Percentiles rank a stretch among this genome's conserved stretches.
Conservation (phyloP, 2,888 invertebrate genomes). For the Synergus umbraculus region DNA sequence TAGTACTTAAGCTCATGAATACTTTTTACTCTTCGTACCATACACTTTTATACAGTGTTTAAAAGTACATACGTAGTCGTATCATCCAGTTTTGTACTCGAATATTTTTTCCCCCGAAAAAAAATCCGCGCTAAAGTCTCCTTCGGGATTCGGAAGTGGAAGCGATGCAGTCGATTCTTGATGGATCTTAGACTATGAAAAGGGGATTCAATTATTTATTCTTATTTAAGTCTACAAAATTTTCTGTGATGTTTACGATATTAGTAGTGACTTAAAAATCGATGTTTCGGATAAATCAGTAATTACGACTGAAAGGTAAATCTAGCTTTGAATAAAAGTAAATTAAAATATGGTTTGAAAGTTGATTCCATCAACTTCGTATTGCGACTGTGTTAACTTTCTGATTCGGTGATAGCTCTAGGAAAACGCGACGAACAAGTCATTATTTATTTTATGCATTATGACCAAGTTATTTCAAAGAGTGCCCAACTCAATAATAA, state of each 20-base stretch:
- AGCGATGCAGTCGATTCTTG: conserved; percentile 43
- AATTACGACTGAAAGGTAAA: background rate
- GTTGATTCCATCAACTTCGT: background rate
- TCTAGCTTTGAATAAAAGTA: background rate
- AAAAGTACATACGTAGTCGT: conserved; percentile 31
- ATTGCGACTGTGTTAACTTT: background rate
- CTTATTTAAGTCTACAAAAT: conserved; percentile 45
- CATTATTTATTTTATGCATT: conserved; percentile 15
- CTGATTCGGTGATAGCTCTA: background rate
- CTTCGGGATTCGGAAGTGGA: conserved; percentile 33
- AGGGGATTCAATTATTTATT: conserved; percentile 49
- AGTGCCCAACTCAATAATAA: too few relatives aligned
- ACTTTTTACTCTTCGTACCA: conserved; percentile 16
- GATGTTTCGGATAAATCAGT: background rate
- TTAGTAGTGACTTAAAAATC: conserved; percentile 1
- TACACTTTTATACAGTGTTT: conserved; percentile 30
- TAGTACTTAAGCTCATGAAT: conserved; percentile 55
- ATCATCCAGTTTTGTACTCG: background rate
- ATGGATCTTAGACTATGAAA: conserved; percentile 35
- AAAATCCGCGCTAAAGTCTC: conserved; percentile 27
- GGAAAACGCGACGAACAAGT: background rate
- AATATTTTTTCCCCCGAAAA: background rate
- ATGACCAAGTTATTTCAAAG: background rate
- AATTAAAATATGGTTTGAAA: background rate
- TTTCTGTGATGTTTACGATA: conserved; percentile 30